Evolutionary conservation across 2,797 vertebrate genomes (phyloP), one percentile per base, ranked within the genome.

Genomic region (Molothrus aeneus): DNA sequence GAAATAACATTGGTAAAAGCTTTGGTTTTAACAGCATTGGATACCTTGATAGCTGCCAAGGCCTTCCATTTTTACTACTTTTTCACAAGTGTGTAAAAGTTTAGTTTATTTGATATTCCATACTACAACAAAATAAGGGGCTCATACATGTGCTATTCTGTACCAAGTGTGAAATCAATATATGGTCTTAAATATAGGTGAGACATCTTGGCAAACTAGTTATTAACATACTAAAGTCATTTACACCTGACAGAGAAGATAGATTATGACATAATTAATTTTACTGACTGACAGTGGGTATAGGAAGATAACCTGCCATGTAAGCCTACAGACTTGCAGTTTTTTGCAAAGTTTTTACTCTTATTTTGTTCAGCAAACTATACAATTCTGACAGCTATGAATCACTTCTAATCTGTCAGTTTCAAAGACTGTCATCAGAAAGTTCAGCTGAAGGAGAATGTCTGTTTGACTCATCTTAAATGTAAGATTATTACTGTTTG

Each of bases 231-330:
- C 95, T 98, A 97, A 98, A 98, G 97, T 98, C 97, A 98, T 98
- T 99, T 98, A 98, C 96, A 98, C 97, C 97, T 98, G 97, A 97
- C 97, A 97, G 95, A 97, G 97, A 98, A 98, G 98, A 99, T 97
- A 98, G 97, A 98, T 98, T 98, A 98, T 97, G 97, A 97, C 96
- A 97, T 98, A 98, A 98, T 98, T 98, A 98, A 96, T 98, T 99
- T 98, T 98, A 98, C 97, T 98, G 97, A 98, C 97, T 98, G 97
- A 97, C 95, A 93, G 96, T 92, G 80, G 90, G 95, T 98, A 98
- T 94, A 97, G 97, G 98, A 98, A 97, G 86, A 98, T 98, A 98
- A 98, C 97, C 47, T 98, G 97, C 96, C 97, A 95, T 96, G 95
- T 97, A 98, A 98, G 93, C 97, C 97, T 98, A 71, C 45, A 92